Base-by-base conservation (phyloP, 2,888 invertebrate species). In the Sphaerophoria taeniata region DNA sequence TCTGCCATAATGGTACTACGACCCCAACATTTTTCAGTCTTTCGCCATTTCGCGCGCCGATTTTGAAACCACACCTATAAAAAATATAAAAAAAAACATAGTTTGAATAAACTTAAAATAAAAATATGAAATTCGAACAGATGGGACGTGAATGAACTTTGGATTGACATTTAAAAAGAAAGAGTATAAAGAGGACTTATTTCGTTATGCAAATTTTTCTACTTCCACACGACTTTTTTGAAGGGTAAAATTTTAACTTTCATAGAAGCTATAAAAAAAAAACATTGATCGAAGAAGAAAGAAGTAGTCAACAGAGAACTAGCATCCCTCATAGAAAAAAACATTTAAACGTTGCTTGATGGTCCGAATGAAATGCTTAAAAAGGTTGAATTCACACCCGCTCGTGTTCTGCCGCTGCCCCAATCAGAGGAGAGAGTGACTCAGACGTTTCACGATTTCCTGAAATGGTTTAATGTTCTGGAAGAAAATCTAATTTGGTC, bases 11-110 rank as follows among this genome's bases (percentile, higher is more conserved):
- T 99, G 89, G 99, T 99, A 91, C 98, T 98, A 89, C 98, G 95
- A 61, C 99, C 99, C 99, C 99, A 99, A 89, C 98, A 99, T 92
- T 99, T 99, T 93, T 99, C 99, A 72, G 99, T 99, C 93, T 99
- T 99, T 87, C 99, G 96, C 99, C 99, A 99, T 92, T 99, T 99
- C 90, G 99, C 99, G 56, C 99, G 94, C 34, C 99, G 95, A 93
- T 99, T 99, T 94, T 92, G 92, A 89, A 92, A 99, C 99, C 99
- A 99, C 73, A 99, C 99, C 99, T 99, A 87, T 88, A 87, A 43
- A 58, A 87, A 49, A 3, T 11, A 43, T 43, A 67, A 43, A 24
- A 56, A 4, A n/a, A 4, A 43, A 9, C 55, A 43, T 9, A 16
- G 45, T 49, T 24, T 53, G 45, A 51, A 4, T 6, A 9, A 6